phyloP scores from a whole-genome alignment of 2,888 invertebrate species.

The Rapana venosa region DNA sequence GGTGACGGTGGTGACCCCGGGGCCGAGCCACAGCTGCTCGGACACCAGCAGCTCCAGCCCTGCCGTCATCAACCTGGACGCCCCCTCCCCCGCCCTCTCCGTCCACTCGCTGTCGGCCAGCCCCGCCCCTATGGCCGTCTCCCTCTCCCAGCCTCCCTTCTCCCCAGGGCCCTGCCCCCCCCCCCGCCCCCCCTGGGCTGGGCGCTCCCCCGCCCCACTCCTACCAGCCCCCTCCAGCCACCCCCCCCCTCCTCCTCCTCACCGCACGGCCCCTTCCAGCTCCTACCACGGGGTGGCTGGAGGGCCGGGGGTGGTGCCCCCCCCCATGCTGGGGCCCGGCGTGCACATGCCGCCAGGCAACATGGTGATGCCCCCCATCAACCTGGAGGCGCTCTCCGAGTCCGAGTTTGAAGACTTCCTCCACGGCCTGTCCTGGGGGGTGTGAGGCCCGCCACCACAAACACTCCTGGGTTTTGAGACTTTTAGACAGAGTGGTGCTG shows the following conservation, averaged over 20 bases:
- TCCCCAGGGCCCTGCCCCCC: constrained; percentile 50
- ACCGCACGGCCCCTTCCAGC: background rate
- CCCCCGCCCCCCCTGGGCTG: background rate
- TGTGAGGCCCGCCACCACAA: constrained; percentile 26
- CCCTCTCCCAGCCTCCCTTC: constrained; percentile 41
- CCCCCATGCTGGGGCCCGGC: background rate
- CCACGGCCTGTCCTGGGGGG: constrained; percentile 62
- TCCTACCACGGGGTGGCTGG: background rate
- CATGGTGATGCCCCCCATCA: constrained; percentile 49
- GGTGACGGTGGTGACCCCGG: constrained; percentile 17
- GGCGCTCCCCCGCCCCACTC: background rate
- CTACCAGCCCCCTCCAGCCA: constrained; percentile 11
- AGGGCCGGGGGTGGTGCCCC: constrained; percentile 16
- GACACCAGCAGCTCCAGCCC: constrained; percentile 53
- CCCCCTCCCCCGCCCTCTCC: constrained; percentile 51
- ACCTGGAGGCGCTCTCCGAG: constrained; percentile 59
- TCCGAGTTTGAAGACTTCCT: constrained; percentile 71
- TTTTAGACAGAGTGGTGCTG: background rate
- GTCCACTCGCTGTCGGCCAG: constrained; percentile 46
- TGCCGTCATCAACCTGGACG: constrained; percentile 63
- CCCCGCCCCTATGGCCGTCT: constrained; percentile 30
- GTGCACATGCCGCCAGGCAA: constrained; percentile 26
- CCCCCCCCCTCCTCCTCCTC: constrained; percentile 1
- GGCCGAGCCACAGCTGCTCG: constrained; percentile 2
- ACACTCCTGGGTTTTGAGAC: background rate